Percentiles rank a stretch among this genome's conserved stretches.
Evolutionary conservation across 2,113 vertebrate species (phyloP).

Genomic region (Pica pica): DNA sequence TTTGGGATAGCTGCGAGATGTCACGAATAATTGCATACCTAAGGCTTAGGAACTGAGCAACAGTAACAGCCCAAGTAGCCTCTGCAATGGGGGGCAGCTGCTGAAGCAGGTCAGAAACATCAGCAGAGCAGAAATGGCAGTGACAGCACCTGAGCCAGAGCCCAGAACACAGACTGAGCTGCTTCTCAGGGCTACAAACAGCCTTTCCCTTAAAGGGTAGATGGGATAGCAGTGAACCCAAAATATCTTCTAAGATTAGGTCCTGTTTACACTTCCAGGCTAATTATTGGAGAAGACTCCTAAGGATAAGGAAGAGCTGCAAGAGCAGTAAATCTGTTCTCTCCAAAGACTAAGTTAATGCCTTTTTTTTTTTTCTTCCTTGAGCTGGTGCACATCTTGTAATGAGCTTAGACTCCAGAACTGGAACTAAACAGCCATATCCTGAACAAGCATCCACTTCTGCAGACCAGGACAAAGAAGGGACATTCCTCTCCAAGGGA

Average conservation of each 20-base stretch:
- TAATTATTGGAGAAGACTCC: neutral
- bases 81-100: accelerated
- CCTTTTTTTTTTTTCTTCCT: neutral
- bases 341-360: neutral
- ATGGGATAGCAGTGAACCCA: neutral
- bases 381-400: neutral
- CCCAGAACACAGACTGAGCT: neutral
- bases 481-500: neutral
- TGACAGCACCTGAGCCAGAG: accelerated
- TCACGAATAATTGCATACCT: accelerated
- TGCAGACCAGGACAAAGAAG: neutral
- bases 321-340: neutral
- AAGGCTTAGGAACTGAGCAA: neutral
- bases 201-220: neutral
- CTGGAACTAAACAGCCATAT: neutral
- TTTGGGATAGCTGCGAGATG: accelerated
- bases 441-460: neutral
- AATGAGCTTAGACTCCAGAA: neutral
- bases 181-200: neutral
- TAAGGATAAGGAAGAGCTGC: neutral
- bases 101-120: neutral
- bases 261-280: neutral
- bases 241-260: neutral
- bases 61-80: neutral
- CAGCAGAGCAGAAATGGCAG: neutral